Conservation (phyloP, 1,140 invertebrate species). For the Drosophila gunungcola region DNA sequence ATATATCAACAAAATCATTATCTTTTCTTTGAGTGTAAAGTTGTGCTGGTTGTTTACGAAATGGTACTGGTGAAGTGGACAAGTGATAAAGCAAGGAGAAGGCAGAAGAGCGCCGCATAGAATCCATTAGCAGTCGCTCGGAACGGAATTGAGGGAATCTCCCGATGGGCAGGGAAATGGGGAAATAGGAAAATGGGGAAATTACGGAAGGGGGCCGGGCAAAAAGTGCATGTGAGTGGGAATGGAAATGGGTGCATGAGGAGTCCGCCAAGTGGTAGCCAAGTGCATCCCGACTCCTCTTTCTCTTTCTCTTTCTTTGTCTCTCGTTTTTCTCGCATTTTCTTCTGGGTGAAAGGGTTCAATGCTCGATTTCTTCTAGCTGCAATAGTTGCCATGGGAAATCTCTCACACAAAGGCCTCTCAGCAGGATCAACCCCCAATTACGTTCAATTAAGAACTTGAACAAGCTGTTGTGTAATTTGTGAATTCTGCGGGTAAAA, state of each 20-base stretch:
- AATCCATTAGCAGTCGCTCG: conserved; percentile 62
- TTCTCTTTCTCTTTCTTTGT: conserved; percentile 4
- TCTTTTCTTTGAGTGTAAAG: neutral
- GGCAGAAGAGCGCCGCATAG: conserved; percentile 43
- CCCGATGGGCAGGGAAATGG: neutral
- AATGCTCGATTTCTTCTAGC: conserved; percentile 68
- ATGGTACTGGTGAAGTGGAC: conserved; percentile 20
- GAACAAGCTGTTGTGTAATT: conserved; percentile 30
- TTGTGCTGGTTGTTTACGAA: conserved; percentile 22
- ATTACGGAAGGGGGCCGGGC: neutral
- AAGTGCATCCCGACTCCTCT: conserved; percentile 31
- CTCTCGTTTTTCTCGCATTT: conserved; percentile 7
- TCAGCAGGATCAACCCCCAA: conserved; percentile 65
- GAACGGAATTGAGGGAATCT: conserved; percentile 6
- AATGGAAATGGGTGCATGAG: conserved; percentile 60
- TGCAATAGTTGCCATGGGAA: conserved; percentile 62
- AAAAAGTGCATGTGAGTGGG: conserved; percentile 49
- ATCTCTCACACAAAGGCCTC: conserved; percentile 32
- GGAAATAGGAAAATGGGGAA: conserved; percentile 22
- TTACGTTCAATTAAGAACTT: conserved; percentile 66
- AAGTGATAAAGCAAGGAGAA: conserved; percentile 56
- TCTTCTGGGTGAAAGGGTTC: conserved; percentile 67
- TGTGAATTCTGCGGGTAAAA: conserved; percentile 65
- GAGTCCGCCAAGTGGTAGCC: conserved; percentile 41
- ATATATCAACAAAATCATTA: neutral